Conservation (phyloP, 2,888 invertebrate species). For the Brenthis hecate region DNA sequence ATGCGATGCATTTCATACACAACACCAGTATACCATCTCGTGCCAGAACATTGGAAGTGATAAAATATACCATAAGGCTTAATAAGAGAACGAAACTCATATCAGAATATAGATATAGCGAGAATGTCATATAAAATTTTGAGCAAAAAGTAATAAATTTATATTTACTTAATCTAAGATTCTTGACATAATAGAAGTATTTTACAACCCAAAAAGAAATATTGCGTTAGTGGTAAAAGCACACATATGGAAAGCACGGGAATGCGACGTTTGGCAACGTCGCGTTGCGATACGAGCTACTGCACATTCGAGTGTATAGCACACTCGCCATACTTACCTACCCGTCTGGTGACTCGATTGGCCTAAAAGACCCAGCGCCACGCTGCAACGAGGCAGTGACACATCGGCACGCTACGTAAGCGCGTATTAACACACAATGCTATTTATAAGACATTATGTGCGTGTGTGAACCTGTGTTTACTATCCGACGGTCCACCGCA, state of each 20-base stretch:
- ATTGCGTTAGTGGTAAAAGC: slow-evolving; percentile 31
- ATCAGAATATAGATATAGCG: neutral
- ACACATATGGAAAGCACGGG: slow-evolving; percentile 52
- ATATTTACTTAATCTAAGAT: no score
- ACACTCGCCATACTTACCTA: slow-evolving; percentile 53
- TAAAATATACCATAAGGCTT: neutral
- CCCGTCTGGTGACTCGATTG: slow-evolving; percentile 58
- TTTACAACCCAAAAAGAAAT: slow-evolving; percentile 18
- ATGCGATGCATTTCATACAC: slow-evolving; percentile 27
- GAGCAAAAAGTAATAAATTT: no score
- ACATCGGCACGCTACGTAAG: slow-evolving; percentile 73
- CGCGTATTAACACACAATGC: slow-evolving; percentile 72
- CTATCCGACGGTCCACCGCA: slow-evolving; percentile 70
- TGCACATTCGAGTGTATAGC: slow-evolving; percentile 57
- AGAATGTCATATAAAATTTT: neutral
- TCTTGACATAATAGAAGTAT: neutral
- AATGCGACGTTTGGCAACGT: slow-evolving; percentile 67
- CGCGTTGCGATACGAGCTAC: slow-evolving; percentile 55
- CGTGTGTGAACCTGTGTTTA: slow-evolving; percentile 75
- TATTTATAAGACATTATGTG: slow-evolving; percentile 72
- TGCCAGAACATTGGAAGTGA: neutral
- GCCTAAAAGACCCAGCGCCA: slow-evolving; percentile 46
- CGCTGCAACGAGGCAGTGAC: slow-evolving; percentile 63
- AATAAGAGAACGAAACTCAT: neutral
- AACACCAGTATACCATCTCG: neutral